Conservation (phyloP, 2,797 vertebrate species). For the Schizothorax lantsangensis region DNA sequence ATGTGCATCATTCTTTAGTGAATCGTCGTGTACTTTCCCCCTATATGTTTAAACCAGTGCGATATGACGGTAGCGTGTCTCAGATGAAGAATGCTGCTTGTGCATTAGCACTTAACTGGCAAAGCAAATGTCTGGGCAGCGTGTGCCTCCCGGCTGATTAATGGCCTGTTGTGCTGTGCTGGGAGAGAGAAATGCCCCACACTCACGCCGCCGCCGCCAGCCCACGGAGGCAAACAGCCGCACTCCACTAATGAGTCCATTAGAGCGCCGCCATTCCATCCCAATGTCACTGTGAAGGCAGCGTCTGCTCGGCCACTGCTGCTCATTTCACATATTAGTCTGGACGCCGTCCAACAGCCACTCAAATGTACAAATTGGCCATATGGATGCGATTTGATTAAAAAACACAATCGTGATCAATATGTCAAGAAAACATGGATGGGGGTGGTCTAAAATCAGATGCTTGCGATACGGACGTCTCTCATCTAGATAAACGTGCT, state of each 20-base stretch:
- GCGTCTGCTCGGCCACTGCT: conserved; percentile 26
- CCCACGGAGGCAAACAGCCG: conserved; percentile 12
- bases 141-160: conserved; percentile 57
- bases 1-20: background rate
- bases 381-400: conserved; percentile 31
- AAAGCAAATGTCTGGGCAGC: conserved; percentile 8
- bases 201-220: background rate
- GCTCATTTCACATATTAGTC: conserved; percentile 53
- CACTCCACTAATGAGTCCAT: conserved; percentile 65
- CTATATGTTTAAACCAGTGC: background rate
- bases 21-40: background rate
- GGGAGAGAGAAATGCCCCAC: conserved; percentile 38
- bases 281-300: conserved; percentile 55
- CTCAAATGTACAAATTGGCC: conserved; percentile 58
- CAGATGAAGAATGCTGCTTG: background rate
- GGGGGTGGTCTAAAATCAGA: conserved; percentile 12
- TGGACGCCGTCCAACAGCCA: conserved; percentile 26
- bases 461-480: background rate
- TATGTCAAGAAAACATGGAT: conserved; percentile 33
- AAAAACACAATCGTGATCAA: conserved; percentile 30
- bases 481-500: conserved; percentile 40
- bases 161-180: conserved; percentile 51
- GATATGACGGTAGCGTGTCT: background rate
- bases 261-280: conserved; percentile 58
- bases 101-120: conserved; percentile 4